These are phyloP conservation scores for Lepidostoma basale DNA, from an alignment of 1,140 invertebrate species.

Conservation along the genomic window DNA sequence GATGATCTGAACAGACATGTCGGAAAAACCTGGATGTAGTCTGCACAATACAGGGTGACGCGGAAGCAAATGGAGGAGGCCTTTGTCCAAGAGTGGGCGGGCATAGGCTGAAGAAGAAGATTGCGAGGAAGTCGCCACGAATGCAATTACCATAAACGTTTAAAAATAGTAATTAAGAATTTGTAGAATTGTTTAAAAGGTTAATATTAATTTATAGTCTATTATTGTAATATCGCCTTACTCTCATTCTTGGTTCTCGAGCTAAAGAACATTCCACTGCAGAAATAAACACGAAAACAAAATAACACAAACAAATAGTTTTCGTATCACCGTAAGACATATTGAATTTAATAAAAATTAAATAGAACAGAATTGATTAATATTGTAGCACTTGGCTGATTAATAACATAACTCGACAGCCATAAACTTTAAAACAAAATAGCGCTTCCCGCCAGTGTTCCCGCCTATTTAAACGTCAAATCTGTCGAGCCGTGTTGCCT, in stretches of 20 bases:
- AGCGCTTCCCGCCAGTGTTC: neutral
- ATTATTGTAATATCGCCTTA: neutral
- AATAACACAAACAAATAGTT: neutral
- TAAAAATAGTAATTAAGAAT: neutral
- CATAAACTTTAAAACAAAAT: neutral
- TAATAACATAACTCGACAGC: neutral
- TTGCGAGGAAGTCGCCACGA: too few species aligned
- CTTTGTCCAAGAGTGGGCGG: too few species aligned
- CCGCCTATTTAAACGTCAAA: conserved; percentile 10
- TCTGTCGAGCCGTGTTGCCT: neutral
- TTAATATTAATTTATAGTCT: neutral
- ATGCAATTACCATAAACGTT: too few species aligned
- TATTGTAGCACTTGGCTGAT: neutral
- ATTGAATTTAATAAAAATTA: neutral
- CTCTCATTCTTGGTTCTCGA: conserved; percentile 37
- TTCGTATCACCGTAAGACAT: neutral
- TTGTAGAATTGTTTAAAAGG: neutral
- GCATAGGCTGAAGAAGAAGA: too few species aligned
- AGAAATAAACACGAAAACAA: conserved; percentile 21
- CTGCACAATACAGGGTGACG: too few species aligned
- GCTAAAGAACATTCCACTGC: neutral
- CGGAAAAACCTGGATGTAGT: too few species aligned
- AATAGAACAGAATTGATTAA: neutral
- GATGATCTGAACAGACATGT: too few species aligned
- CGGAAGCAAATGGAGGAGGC: too few species aligned